A percentile compares a stretch with the other conserved stretches of the same genome.
These are phyloP conservation scores for Siniperca undulata DNA, from an alignment of 2,797 vertebrate species.

Conservation along the genomic window DNA sequence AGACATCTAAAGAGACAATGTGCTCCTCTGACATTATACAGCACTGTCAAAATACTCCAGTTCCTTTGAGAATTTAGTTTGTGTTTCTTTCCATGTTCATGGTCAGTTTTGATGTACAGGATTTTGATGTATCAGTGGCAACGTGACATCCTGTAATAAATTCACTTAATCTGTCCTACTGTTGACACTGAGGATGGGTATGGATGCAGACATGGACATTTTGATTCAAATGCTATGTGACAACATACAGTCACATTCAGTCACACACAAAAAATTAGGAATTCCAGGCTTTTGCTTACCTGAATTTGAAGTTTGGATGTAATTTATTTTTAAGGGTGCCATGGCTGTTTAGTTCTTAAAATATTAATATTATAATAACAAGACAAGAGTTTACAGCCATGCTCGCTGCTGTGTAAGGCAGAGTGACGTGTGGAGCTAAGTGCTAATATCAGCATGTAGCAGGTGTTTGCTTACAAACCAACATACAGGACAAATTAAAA, in stretches of 20 bases:
- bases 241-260: neutral
- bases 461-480: neutral
- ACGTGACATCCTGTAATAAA: neutral
- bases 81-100: neutral
- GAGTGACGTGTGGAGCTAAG: neutral
- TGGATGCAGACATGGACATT: neutral
- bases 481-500: neutral
- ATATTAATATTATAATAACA: neutral
- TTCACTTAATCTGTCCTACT: neutral
- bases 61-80: neutral
- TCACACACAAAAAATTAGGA: no score
- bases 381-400: neutral
- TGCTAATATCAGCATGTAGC: neutral
- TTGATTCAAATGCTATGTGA: neutral
- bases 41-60: neutral
- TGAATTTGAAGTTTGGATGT: neutral
- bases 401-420: neutral
- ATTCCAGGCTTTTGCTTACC: no score
- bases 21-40: neutral
- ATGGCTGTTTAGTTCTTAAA: neutral
- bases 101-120: neutral
- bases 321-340: neutral
- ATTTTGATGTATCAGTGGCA: neutral
- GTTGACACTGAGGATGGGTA: neutral
- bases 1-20: neutral